Percentiles rank a stretch among this genome's conserved stretches.
phyloP scores from a whole-genome alignment of 2,113 vertebrate genomes.

The Carassius auratus region DNA sequence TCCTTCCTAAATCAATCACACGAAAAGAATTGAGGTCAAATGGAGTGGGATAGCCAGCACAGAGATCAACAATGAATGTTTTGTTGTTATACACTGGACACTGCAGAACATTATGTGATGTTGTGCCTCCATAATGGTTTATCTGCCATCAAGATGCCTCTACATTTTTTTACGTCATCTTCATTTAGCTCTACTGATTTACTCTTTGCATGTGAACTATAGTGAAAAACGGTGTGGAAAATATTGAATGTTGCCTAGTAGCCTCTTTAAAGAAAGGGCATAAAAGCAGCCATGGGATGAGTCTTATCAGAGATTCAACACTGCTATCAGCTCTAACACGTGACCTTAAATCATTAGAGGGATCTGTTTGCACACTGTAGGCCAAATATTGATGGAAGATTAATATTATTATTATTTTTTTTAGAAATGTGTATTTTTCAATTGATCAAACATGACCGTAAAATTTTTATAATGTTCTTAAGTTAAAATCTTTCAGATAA shows the following conservation, averaged over 20 bases:
- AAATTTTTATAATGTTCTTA: neutral
- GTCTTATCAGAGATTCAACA: conserved; percentile 58
- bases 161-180: neutral
- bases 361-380: neutral
- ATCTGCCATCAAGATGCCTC: neutral
- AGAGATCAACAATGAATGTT: neutral
- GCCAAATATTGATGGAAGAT: neutral
- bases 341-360: neutral
- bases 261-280: neutral
- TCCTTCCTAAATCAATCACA: conserved; percentile 49
- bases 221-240: neutral
- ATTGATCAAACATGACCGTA: neutral
- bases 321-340: conserved; percentile 51
- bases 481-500: neutral
- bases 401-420: neutral
- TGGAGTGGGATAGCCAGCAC: neutral
- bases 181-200: neutral
- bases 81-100: neutral
- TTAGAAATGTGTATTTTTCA: neutral
- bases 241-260: neutral
- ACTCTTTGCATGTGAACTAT: neutral
- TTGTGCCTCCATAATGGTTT: neutral
- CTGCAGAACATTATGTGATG: neutral
- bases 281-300: neutral
- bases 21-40: neutral